A percentile compares a stretch with the other conserved stretches of the same genome.
Evolutionary conservation across 2,113 vertebrate species (phyloP).

Genomic region (Ailurus styani): DNA sequence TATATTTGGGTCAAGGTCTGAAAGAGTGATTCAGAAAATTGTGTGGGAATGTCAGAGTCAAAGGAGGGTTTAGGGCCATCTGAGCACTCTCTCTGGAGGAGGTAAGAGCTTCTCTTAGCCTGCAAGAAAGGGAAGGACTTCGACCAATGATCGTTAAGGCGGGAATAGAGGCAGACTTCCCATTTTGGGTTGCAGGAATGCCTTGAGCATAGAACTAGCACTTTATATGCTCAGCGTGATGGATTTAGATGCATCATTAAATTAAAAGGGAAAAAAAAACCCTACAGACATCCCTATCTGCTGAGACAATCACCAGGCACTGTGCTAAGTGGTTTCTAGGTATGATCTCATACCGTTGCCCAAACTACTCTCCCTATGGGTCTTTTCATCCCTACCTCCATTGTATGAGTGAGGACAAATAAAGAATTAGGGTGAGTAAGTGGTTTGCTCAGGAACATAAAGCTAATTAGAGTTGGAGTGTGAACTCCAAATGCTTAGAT

Average conservation of each 20-base stretch:
- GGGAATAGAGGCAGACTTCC: no score
- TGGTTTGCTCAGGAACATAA: background rate
- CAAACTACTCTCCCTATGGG: no score
- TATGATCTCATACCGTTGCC: background rate
- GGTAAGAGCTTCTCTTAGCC: background rate
- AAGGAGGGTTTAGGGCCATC: background rate
- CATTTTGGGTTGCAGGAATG: background rate
- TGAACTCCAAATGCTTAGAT: background rate
- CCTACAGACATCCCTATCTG: background rate
- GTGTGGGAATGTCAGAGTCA: background rate
- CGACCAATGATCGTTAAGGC: background rate
- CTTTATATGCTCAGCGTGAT: background rate
- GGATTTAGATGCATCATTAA: background rate
- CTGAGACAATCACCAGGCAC: background rate
- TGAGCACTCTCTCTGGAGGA: background rate
- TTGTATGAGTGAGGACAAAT: background rate
- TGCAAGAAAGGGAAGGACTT: background rate
- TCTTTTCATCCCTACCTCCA: background rate
- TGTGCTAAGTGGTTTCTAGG: background rate
- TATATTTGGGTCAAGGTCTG: background rate
- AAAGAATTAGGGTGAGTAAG: background rate
- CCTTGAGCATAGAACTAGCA: background rate
- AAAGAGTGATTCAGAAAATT: background rate
- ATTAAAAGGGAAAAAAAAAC: background rate
- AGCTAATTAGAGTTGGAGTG: background rate